Percentiles rank a stretch among this genome's conserved stretches.
Conservation (phyloP, 1,140 invertebrate species). For the Octopus sinensis region DNA sequence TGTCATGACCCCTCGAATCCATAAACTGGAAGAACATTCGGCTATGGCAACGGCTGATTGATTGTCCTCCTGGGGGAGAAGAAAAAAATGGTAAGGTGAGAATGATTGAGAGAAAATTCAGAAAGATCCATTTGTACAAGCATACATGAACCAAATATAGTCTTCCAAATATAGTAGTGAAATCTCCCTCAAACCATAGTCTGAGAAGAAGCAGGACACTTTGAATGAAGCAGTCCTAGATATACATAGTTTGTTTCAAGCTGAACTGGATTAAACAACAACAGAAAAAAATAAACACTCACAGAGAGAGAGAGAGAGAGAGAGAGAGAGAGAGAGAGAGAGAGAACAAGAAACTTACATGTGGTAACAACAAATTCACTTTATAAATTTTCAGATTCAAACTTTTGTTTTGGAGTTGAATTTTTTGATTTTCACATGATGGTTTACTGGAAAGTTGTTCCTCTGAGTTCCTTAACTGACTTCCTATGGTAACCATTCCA, state of each 20-base stretch:
- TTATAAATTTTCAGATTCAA: conserved; percentile 39
- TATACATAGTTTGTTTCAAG: no score
- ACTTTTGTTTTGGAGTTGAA: conserved; percentile 30
- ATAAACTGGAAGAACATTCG: conserved; percentile 51
- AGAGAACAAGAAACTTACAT: conserved; percentile 61
- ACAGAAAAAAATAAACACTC: no score
- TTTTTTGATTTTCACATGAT: conserved; percentile 56
- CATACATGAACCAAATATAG: no score
- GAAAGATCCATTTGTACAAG: no score
- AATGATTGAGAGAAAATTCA: no score
- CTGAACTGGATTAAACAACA: no score
- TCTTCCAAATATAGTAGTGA: no score
- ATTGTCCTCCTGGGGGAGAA: neutral
- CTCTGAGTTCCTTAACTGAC: conserved; percentile 23
- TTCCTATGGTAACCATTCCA: conserved; percentile 27
- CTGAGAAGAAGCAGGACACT: no score
- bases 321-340: neutral
- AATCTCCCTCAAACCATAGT: no score
- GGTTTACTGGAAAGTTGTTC: conserved; percentile 23
- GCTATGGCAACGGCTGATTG: conserved; percentile 22
- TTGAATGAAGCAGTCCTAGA: no score
- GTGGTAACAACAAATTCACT: conserved; percentile 65
- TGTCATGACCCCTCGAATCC: conserved; percentile 66
- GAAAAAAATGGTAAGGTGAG: neutral
- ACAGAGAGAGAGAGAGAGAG: no score